Base-by-base conservation (phyloP, 2,888 invertebrate genomes). In the Idaea straminata region DNA sequence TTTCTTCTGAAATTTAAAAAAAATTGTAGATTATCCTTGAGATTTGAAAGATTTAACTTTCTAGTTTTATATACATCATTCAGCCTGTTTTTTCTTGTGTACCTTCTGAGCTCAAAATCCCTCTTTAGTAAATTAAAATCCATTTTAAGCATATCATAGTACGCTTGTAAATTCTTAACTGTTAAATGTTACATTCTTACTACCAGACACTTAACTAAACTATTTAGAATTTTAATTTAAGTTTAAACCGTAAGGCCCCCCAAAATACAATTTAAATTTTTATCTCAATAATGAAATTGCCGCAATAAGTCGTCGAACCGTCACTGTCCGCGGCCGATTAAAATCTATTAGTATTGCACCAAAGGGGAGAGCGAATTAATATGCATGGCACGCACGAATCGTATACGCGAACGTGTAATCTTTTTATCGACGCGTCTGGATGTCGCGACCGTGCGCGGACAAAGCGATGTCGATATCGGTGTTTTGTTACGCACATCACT, bases 321-420 rank as follows among this genome's bases (percentile, higher is more conserved):
- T 76, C 81, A 80, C 78, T 80, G 83, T 78, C 79, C 82, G 78
- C 78, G 81, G 75, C 81, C 86, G 91, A 91, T 92, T 92, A 90
- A 88, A 91, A 92, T 92, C 92, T 91, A 89, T 89, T 85, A 88
- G 85, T 85, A 25, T 34, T 59, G 83, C 77, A 77, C 73, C 77
- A 79, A 82, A 85, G 87, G 84, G 85, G 87, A 84, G 84, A 73
- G 74, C 75, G 74, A 81, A 88, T 92, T 92, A 91, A 85, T 85
- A 92, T 92, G 87, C 92, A 84, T 83, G 82, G 84, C 92, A 92
- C 92, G 92, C 87, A 83, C 89, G 80, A 85, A 79, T 85, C 85
- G 85, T 86, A 84, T 87, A 88, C 87, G 89, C 87, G 83, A 88
- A 89, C 84, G 86, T 81, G 87, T 90, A 89, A 91, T 91, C 90